These are phyloP conservation scores for Caiman crocodilus DNA, from an alignment of 2,797 vertebrate species.

Conservation along the genomic window DNA sequence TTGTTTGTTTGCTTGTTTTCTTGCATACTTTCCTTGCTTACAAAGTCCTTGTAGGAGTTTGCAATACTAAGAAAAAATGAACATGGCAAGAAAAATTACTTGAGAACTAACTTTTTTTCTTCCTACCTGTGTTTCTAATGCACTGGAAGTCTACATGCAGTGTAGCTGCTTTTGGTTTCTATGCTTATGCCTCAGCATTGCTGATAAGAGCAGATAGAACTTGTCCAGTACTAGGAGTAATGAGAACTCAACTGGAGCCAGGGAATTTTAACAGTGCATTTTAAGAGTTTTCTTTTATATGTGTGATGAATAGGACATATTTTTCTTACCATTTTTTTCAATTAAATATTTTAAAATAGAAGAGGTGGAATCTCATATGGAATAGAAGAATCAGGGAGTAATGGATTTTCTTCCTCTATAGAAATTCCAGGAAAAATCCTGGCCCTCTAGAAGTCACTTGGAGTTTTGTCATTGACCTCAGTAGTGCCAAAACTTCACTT, in stretches of 20 bases:
- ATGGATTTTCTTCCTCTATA: background rate
- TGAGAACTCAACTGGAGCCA: background rate
- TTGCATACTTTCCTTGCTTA: background rate
- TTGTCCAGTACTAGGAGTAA: background rate
- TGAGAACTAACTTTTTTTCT: background rate
- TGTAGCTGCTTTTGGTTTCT: background rate
- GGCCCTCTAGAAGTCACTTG: background rate
- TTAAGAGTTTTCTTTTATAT: background rate
- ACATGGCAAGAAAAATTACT: background rate
- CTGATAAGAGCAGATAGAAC: background rate
- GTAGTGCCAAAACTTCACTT: background rate
- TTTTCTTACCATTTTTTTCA: background rate
- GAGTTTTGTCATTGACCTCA: background rate
- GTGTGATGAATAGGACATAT: background rate
- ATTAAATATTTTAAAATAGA: background rate
- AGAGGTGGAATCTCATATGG: background rate
- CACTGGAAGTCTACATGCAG: background rate
- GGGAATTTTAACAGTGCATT: background rate
- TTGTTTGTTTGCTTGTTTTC: background rate
- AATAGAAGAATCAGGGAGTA: background rate
- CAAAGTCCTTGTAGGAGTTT: background rate
- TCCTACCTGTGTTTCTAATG: background rate
- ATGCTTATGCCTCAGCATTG: slow-evolving; percentile 23
- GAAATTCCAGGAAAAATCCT: background rate
- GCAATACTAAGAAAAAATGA: background rate